Evolutionary conservation across 2,113 vertebrate genomes (phyloP), one percentile per base, ranked within the genome.

Genomic region (Calidris pugnax): DNA sequence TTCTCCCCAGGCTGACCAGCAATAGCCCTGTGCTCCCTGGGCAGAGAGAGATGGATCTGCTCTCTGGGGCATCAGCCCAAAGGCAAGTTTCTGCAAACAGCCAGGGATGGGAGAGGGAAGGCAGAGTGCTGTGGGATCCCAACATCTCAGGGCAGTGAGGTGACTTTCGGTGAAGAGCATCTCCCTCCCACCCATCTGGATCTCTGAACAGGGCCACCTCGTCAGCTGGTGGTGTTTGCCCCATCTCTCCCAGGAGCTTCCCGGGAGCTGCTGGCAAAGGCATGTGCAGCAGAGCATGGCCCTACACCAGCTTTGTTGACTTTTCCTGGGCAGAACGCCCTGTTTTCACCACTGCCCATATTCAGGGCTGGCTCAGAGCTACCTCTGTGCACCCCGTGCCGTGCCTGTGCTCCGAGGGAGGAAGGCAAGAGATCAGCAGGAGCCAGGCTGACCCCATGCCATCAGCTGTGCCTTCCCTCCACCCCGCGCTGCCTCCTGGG

Each of bases 351-450:
- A 2, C 23, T 43, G 55, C 35, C 50, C 11, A 0, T 48, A 7
- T 57, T 82, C 32, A 50, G 47, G 71, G n/a, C 73, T 87, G 59
- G 41, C 75, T 85, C 71, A 74, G 83, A 87, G 55, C 72, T 83
- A 1, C 75, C 32, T 83, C 57, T 6, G 4, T 9, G 39, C 11
- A 1, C 67, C 14, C 27, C 24, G 35, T 53, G 48, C 45, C 6
- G 0, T 14, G 43, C 57, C 33, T 21, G 11, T 26, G 79, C 50
- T 74, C 28, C 0, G 0, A 37, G 55, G 62, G 47, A 35, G 23
- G 35, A 57, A 39, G 30, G 18, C 39, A 20, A 47, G 50, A 55
- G 55, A 59, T 74, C 72, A 68, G 72, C 55, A 63, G 69, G 69
- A 71, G 32, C 35, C 12, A 2, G 37, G 30, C 37, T 79, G 79